Conservation (phyloP, 2,113 vertebrate genomes). For the Garra rufa region DNA sequence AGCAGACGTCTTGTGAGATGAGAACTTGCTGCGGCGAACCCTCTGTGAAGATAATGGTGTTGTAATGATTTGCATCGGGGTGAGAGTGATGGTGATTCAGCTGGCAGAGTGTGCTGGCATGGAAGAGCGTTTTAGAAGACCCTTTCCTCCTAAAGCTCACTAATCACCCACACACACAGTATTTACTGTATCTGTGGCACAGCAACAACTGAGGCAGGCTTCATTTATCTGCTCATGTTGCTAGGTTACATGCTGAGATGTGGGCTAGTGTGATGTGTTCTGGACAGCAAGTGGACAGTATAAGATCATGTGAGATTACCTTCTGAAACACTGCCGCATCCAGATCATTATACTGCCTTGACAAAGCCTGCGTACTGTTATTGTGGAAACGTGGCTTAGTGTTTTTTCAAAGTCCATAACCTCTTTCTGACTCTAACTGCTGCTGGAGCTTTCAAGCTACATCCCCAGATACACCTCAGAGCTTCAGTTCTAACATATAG, state of each 20-base stretch:
- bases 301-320: slow-evolving; percentile 3
- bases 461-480: background rate
- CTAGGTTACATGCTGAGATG: slow-evolving; percentile 22
- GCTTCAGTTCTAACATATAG: background rate
- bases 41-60: background rate
- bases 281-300: slow-evolving; percentile 9
- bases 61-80: slow-evolving; percentile 7
- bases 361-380: background rate
- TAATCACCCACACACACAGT: background rate
- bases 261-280: background rate
- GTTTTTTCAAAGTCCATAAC: background rate
- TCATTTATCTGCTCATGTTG: slow-evolving; percentile 20
- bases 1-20: background rate
- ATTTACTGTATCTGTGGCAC: background rate
- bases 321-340: background rate
- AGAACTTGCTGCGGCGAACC: background rate
- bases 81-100: background rate
- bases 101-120: slow-evolving; percentile 12
- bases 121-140: background rate
- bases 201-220: background rate
- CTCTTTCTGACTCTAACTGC: background rate
- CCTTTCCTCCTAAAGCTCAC: background rate
- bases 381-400: background rate
- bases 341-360: background rate
- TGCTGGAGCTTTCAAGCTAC: background rate